Evolutionary conservation across 2,797 vertebrate genomes (phyloP).

Genomic region (Parambassis ranga): DNA sequence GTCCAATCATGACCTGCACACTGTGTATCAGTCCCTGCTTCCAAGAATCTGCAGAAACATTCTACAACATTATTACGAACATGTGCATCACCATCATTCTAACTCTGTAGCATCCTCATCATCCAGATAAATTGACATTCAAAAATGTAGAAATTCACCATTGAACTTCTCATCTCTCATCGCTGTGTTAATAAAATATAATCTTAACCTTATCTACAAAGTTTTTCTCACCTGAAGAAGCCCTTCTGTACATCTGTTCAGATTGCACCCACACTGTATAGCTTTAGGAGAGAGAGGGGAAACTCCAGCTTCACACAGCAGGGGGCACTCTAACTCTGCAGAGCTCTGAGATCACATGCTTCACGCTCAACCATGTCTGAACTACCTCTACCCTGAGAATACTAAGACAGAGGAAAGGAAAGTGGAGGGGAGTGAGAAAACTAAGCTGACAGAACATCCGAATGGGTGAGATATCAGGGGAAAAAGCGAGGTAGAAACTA

Average conservation of each 20-base stretch:
- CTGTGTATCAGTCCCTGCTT: slow-evolving; percentile 25
- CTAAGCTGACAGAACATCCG: slow-evolving; percentile 23
- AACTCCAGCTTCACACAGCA: slow-evolving; percentile 51
- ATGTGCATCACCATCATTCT: slow-evolving; percentile 41
- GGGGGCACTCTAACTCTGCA: slow-evolving; percentile 59
- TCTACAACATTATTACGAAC: slow-evolving; percentile 38
- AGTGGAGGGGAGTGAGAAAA: slow-evolving; percentile 33
- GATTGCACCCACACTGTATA: not conserved
- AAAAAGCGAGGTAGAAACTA: slow-evolving; percentile 67
- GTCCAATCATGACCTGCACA: slow-evolving; percentile 54
- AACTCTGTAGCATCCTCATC: slow-evolving; percentile 9
- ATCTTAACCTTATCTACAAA: slow-evolving; percentile 66
- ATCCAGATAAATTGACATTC: slow-evolving; percentile 63
- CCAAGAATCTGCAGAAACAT: slow-evolving; percentile 44
- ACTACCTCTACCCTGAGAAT: slow-evolving; percentile 78
- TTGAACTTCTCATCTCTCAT: slow-evolving; percentile 35
- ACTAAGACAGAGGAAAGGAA: slow-evolving; percentile 58
- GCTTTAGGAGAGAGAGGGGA: slow-evolving; percentile 15
- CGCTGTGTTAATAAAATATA: slow-evolving; percentile 74
- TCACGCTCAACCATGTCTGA: slow-evolving; percentile 60
- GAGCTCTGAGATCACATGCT: slow-evolving; percentile 44
- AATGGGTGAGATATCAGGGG: slow-evolving; percentile 28
- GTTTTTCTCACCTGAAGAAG: slow-evolving; percentile 59
- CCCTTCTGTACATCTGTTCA: slow-evolving; percentile 59
- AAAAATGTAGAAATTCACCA: slow-evolving; percentile 59